Evolutionary conservation across 2,113 vertebrate genomes (phyloP), one percentile per base, ranked within the genome.

Genomic region (Marcusenius ussheri): DNA sequence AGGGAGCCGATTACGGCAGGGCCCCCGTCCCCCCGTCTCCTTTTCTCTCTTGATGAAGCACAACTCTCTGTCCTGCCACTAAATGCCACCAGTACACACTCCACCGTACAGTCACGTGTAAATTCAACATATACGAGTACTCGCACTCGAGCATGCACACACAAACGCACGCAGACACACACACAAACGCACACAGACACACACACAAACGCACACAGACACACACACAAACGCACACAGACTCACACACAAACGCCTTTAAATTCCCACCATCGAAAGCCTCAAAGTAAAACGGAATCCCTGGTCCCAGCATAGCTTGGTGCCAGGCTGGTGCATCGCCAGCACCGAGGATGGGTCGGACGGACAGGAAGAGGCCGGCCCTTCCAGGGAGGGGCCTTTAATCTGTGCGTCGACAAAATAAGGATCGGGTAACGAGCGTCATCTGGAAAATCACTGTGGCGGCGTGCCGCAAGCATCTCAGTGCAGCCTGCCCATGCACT

Each of bases 21-120:
- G 94, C 94, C 93, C 94, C 93, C 94, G 95, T 94, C 93, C 95
- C 93, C 94, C 91, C 92, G 93, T 93, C 93, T 94, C 95, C 94
- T 96, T 97, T 96, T 95, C 97, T 97, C 96, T 97, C 96, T 94
- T 94, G 95, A 95, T 94, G 96, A 97, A 96, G 95, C 95, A 95
- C 94, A 94, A 93, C 95, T 94, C 74, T 47, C 83, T 31, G 80
- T 39, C 77, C 53, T 50, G 39, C 83, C 56, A 62, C 13, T 56
- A n/a, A 85, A 47, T 27, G 2, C 5, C 47, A 47, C 10, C 15
- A 27, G 47, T 3, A 10, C 47, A 85, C 21, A 53, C 27, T 87
- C 13, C 31, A 66, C n/a, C 5, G 1, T 53, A 31, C 15, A 19
- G 13, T 19, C 85, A 35, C 85, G 35, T 19, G 17, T 53, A 53